Conservation (phyloP, 2,113 vertebrate genomes). For the Podocnemis expansa region DNA sequence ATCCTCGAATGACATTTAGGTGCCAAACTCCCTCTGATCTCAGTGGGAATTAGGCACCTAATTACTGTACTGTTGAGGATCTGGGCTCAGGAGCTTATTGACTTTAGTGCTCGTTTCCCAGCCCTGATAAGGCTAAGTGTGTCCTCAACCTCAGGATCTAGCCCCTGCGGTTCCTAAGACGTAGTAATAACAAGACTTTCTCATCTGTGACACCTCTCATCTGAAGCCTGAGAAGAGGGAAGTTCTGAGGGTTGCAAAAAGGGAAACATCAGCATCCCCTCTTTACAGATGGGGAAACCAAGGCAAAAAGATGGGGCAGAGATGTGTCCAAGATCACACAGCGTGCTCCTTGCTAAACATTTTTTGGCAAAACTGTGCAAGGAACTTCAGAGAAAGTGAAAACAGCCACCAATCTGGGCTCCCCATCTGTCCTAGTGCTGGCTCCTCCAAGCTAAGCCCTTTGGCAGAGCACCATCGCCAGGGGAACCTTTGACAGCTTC, state of each 20-base stretch:
- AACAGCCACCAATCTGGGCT: no score
- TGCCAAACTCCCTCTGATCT: no score
- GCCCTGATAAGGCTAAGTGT: neutral
- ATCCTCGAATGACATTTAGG: neutral
- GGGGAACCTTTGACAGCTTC: neutral
- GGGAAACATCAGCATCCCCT: neutral
- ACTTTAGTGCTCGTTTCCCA: neutral
- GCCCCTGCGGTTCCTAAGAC: neutral
- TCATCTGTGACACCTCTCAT: neutral
- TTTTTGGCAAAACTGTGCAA: neutral
- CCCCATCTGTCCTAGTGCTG: no score
- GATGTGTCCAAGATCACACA: neutral
- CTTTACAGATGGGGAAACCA: neutral
- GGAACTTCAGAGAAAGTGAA: neutral
- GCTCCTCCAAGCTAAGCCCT: neutral
- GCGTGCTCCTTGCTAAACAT: neutral
- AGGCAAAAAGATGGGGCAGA: neutral
- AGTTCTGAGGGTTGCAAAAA: conserved; percentile 4
- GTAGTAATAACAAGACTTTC: neutral
- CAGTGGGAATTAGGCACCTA: neutral
- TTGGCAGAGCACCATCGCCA: neutral
- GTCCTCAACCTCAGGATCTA: neutral
- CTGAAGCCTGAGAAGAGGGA: no score
- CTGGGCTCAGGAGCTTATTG: neutral
- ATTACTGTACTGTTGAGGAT: neutral